Evolutionary conservation across 2,113 vertebrate species (phyloP).

Genomic region (Antigone vipio): DNA sequence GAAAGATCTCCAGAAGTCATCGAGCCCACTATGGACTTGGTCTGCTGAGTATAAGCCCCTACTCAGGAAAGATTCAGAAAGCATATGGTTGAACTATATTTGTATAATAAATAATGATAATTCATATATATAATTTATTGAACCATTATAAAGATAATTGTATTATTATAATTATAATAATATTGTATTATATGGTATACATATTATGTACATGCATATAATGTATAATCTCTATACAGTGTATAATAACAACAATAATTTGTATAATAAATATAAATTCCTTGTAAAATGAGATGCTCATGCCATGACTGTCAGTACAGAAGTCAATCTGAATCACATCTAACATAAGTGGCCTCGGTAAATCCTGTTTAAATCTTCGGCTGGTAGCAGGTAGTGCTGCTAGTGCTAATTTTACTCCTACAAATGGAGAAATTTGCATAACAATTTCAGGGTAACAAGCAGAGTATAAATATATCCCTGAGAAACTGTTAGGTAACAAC

Average conservation of each 20-base stretch:
- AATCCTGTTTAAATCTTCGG: neutral
- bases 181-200: neutral
- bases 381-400: neutral
- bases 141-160: neutral
- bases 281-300: neutral
- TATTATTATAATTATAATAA: neutral
- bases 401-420: neutral
- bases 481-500: slow-evolving; percentile 10
- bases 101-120: neutral
- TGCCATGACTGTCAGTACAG: neutral
- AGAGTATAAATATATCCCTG: neutral
- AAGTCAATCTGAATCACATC: neutral
- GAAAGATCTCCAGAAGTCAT: neutral
- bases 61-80: neutral
- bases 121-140: neutral
- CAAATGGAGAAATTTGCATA: neutral
- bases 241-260: too few species aligned
- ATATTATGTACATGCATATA: neutral
- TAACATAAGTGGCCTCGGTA: neutral
- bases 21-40: accelerated
- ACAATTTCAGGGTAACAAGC: neutral
- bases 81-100: neutral
- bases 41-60: neutral
- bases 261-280: neutral
- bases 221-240: neutral